A percentile compares a stretch with the other conserved stretches of the same genome.
Evolutionary conservation across 1,140 invertebrate species (phyloP).

Genomic region (Anastrepha ludens): DNA sequence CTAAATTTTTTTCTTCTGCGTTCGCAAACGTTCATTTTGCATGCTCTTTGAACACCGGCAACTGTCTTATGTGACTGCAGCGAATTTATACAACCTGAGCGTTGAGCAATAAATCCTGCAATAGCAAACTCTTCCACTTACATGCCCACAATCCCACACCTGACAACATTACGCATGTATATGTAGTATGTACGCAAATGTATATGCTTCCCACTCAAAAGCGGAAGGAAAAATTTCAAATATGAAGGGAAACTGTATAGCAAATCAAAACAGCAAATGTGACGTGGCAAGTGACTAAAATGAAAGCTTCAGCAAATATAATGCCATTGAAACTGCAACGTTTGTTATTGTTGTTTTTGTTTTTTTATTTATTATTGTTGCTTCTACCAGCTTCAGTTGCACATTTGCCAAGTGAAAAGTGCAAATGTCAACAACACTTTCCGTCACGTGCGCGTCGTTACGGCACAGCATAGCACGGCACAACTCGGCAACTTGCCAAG

Average conservation of each 20-base stretch:
- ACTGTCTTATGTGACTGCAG: too few relatives aligned
- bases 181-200: too few relatives aligned
- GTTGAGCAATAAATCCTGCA: too few relatives aligned
- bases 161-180: too few relatives aligned
- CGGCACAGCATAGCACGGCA: background rate
- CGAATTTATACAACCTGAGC: too few relatives aligned
- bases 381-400: background rate
- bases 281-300: constrained; percentile 27
- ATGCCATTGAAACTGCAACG: background rate
- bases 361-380: too few relatives aligned
- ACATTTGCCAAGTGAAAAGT: constrained; percentile 48
- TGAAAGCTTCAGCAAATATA: constrained; percentile 4
- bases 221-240: constrained; percentile 22
- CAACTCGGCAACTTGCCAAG: constrained; percentile 16
- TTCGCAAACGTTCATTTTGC: too few relatives aligned
- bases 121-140: too few relatives aligned
- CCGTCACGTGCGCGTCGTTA: constrained; percentile 43
- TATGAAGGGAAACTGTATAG: constrained; percentile 3
- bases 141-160: too few relatives aligned
- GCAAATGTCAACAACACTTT: constrained; percentile 43
- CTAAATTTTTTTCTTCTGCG: too few relatives aligned
- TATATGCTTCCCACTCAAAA: background rate
- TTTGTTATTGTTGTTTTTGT: background rate
- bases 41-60: too few relatives aligned
- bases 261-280: constrained; percentile 33